phyloP scores from a whole-genome alignment of 92 coral and sea anemone species.

The Siderastrea radians region DNA sequence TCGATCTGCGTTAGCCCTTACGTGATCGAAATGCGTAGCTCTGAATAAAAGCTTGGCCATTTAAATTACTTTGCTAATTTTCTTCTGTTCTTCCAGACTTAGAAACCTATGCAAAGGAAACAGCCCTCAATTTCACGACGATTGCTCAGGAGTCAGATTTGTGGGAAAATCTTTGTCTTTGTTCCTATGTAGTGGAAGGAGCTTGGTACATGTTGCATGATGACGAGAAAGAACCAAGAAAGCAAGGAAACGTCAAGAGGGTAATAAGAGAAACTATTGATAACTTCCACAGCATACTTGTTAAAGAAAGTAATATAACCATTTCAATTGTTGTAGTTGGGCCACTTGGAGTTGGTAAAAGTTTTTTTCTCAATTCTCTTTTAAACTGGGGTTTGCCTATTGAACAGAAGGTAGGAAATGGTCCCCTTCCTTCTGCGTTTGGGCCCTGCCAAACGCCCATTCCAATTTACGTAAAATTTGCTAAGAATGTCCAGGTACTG shows the following conservation, averaged over 20 bases:
- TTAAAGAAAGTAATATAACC: constrained; percentile 12
- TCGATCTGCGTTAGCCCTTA: too few species aligned
- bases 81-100: not conserved
- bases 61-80: too few species aligned
- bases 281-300: not conserved
- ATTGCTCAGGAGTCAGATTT: not conserved
- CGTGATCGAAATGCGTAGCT: too few species aligned
- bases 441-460: constrained; percentile 46
- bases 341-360: constrained; percentile 51
- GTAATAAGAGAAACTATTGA: constrained; percentile 23
- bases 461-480: constrained; percentile 40
- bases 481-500: not conserved
- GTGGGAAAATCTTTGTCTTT: not conserved
- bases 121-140: not conserved
- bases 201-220: constrained; percentile 25
- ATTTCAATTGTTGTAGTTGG: constrained; percentile 53
- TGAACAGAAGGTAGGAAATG: not conserved
- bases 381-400: constrained; percentile 7
- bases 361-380: not conserved
- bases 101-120: not conserved
- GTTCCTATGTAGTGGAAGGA: constrained; percentile 25
- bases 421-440: constrained; percentile 42
- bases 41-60: too few species aligned
- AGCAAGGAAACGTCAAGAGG: not conserved
- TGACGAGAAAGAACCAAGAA: not conserved